Percentiles rank a stretch among this genome's conserved stretches.
These are phyloP conservation scores for Polypterus bichir DNA, from an alignment of 2,113 vertebrate species.

Conservation along the genomic window DNA sequence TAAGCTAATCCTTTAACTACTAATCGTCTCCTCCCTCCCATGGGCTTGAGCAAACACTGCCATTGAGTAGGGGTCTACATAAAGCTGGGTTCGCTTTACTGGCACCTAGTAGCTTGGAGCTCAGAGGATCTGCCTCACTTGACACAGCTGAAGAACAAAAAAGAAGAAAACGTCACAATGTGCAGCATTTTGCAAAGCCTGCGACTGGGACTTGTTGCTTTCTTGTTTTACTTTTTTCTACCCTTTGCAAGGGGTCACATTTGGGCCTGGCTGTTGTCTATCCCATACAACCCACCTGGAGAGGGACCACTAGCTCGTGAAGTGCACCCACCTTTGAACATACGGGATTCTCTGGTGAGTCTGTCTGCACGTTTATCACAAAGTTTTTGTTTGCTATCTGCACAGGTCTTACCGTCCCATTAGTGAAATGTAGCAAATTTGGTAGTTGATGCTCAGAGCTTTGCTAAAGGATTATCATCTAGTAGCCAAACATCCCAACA, in stretches of 20 bases:
- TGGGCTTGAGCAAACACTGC: conserved; percentile 58
- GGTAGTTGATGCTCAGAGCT: too few relatives aligned
- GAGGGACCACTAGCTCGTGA: conserved; percentile 33
- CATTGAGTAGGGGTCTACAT: conserved; percentile 37
- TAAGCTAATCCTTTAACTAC: conserved; percentile 74
- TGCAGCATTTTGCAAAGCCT: conserved; percentile 16
- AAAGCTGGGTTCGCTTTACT: conserved; percentile 15
- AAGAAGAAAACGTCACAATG: conserved; percentile 23
- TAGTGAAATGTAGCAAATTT: too few relatives aligned
- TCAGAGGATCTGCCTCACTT: conserved; percentile 2
- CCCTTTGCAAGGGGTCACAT: conserved; percentile 41
- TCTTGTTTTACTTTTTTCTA: conserved; percentile 27
- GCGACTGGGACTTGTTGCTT: conserved; percentile 17
- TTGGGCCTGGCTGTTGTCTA: conserved; percentile 75
- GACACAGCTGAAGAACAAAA: conserved; percentile 1
- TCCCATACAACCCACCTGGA: conserved; percentile 55
- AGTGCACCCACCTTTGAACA: background rate
- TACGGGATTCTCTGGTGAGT: conserved; percentile 46
- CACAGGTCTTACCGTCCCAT: too few relatives aligned
- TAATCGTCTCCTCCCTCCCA: conserved; percentile 70
- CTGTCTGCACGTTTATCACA: background rate
- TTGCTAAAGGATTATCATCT: too few relatives aligned
- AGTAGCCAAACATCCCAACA: too few relatives aligned
- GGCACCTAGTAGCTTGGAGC: conserved; percentile 14
- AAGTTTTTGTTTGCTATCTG: too few relatives aligned